phyloP scores from a whole-genome alignment of 2,888 invertebrate genomes.

The Sarcophaga carnaria region DNA sequence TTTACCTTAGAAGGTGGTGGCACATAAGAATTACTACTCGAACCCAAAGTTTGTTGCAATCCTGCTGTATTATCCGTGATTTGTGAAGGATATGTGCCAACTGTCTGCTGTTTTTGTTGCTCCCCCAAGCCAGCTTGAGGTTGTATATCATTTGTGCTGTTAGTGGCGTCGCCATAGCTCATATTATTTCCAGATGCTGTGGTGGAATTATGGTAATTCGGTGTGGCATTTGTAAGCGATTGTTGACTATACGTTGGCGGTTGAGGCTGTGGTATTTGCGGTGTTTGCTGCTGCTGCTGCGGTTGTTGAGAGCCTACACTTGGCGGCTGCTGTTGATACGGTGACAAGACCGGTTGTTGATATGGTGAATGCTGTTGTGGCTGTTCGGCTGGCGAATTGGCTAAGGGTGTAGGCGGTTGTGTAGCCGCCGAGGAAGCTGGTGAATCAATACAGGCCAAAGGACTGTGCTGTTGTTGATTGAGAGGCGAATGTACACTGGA shows the following conservation, averaged over 20 bases:
- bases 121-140: slow-evolving; percentile 31
- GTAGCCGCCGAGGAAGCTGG: slow-evolving; percentile 79
- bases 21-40: slow-evolving; percentile 56
- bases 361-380: slow-evolving; percentile 82
- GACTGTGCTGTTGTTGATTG: slow-evolving; percentile 76
- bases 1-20: slow-evolving; percentile 56
- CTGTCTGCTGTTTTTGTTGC: slow-evolving; percentile 65
- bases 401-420: slow-evolving; percentile 78
- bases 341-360: slow-evolving; percentile 82
- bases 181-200: slow-evolving; percentile 73
- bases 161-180: slow-evolving; percentile 74
- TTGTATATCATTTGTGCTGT: slow-evolving; percentile 37
- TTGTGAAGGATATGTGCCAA: slow-evolving; percentile 48
- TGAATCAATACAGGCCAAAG: slow-evolving; percentile 76
- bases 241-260: slow-evolving; percentile 74
- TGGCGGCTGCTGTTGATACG: slow-evolving; percentile 80
- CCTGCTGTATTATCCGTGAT: slow-evolving; percentile 31
- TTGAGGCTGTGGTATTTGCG: slow-evolving; percentile 60
- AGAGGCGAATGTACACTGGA: slow-evolving; percentile 71
- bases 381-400: slow-evolving; percentile 77
- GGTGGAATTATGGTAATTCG: slow-evolving; percentile 40
- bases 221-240: slow-evolving; percentile 57
- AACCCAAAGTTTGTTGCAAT: slow-evolving; percentile 4
- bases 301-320: slow-evolving; percentile 64
- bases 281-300: slow-evolving; percentile 69